Conservation (phyloP, 2,888 invertebrate genomes). For the Taphrorychus bicolor region DNA sequence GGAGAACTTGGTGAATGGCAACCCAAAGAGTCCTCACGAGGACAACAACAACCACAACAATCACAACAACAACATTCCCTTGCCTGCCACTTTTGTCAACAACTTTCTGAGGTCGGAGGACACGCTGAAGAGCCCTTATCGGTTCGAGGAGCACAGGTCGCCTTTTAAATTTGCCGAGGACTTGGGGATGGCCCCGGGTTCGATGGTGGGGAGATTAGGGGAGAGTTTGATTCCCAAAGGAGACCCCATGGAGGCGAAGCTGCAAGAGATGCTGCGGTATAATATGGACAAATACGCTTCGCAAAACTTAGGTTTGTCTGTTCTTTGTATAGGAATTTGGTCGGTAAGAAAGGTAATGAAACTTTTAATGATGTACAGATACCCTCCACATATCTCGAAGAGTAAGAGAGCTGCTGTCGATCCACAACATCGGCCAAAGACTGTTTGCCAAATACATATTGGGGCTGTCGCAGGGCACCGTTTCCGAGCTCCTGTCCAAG, state of each 20-base stretch:
- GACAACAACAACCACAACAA: conserved; percentile 62
- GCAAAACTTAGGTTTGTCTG: conserved; percentile 70
- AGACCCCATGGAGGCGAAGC: conserved; percentile 90
- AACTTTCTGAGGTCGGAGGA: conserved; percentile 61
- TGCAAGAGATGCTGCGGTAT: conserved; percentile 92
- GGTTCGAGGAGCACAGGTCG: conserved; percentile 79
- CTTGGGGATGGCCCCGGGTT: conserved; percentile 78
- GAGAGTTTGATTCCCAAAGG: conserved; percentile 91
- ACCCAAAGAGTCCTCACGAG: conserved; percentile 61
- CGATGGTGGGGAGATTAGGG: conserved; percentile 84
- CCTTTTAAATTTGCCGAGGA: conserved; percentile 87
- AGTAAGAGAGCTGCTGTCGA: conserved; percentile 91
- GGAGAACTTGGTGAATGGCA: conserved; percentile 57
- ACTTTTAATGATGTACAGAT: conserved; percentile 62
- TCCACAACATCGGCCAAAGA: conserved; percentile 98
- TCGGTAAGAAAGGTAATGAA: not conserved
- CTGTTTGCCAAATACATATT: conserved; percentile 98
- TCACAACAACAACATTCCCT: conserved; percentile 63
- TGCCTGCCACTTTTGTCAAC: conserved; percentile 60
- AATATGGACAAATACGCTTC: conserved; percentile 96
- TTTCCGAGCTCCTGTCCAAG: conserved; percentile 96
- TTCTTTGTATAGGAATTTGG: no score
- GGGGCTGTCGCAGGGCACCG: conserved; percentile 96
- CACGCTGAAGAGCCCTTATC: conserved; percentile 70
- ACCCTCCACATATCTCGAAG: conserved; percentile 93